phyloP scores from a whole-genome alignment of 2,113 vertebrate genomes.

The Carettochelys insculpta region DNA sequence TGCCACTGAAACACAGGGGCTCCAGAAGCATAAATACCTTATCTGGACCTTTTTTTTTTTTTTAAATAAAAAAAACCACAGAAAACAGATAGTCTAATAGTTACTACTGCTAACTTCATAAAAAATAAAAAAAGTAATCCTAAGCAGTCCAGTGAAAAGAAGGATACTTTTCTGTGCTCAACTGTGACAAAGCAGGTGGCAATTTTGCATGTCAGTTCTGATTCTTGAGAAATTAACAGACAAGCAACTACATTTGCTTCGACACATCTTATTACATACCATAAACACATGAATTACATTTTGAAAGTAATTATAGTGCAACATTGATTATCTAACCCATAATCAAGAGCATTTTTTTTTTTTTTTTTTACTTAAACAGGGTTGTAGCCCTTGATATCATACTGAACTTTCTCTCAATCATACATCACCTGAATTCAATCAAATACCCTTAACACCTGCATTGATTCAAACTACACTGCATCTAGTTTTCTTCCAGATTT shows the following conservation, averaged over 20 bases:
- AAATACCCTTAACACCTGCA: background rate
- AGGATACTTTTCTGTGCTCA: background rate
- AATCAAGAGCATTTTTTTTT: background rate
- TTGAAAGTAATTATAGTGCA: background rate
- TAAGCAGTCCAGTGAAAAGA: background rate
- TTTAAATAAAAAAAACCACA: no score
- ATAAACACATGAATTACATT: background rate
- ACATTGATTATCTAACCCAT: background rate
- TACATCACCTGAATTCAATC: background rate
- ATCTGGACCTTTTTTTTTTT: background rate
- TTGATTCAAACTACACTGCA: background rate
- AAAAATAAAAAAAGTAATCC: background rate
- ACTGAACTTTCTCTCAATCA: background rate
- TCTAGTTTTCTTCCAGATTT: background rate
- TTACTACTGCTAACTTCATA: fast-evolving
- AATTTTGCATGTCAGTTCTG: background rate
- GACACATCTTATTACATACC: background rate
- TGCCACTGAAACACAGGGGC: background rate
- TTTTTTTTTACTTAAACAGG: background rate
- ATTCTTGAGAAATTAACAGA: background rate
- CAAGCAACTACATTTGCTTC: background rate
- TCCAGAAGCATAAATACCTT: background rate
- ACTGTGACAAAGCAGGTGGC: background rate
- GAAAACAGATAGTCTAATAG: background rate
- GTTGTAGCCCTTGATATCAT: background rate